Evolutionary conservation across 2,888 invertebrate species (phyloP), one percentile per base, ranked within the genome.

Genomic region (Nymphalis polychloros): DNA sequence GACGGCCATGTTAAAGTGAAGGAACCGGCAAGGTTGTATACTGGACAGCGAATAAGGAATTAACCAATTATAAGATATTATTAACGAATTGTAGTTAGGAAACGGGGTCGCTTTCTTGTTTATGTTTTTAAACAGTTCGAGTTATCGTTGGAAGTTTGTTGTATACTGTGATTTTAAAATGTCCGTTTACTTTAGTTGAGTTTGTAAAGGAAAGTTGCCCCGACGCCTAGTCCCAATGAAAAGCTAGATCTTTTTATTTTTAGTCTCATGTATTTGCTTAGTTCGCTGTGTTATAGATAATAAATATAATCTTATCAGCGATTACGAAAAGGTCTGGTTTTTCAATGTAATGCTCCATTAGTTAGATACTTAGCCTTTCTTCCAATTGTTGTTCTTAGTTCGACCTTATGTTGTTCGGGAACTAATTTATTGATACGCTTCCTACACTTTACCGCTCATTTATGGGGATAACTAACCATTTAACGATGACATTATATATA

Each of bases 321-420:
- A 73, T 78, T 71, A 77, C 78, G 75, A 87, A 87, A 87, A 85
- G 86, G 86, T 89, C 91, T 87, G 86, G 84, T 85, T 83, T 79
- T 81, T 79, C 82, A 83, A 84, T 85, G 83, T 85, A 83, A 87
- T 88, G 91, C 90, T 91, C 90, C 89, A 91, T 91, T 92, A 91
- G 91, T 88, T 92, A 92, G 90, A 86, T 83, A 89, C 89, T 87
- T 91, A 91, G 91, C 83, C 87, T 89, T 90, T 90, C 86, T 89
- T 89, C 83, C 86, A 90, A 90, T 90, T 89, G 80, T 74, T 78
- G 79, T 85, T 86, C 86, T 88, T 83, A 79, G 85, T 88, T 90
- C 89, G 89, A 90, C 86, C 86, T 87, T 84, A 81, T 80, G 81
- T 81, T 80, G 75, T 80, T 68, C 65, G 65, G 63, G 67, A 70